phyloP scores from a whole-genome alignment of 2,888 invertebrate species.

The Spicauda simplicius region DNA sequence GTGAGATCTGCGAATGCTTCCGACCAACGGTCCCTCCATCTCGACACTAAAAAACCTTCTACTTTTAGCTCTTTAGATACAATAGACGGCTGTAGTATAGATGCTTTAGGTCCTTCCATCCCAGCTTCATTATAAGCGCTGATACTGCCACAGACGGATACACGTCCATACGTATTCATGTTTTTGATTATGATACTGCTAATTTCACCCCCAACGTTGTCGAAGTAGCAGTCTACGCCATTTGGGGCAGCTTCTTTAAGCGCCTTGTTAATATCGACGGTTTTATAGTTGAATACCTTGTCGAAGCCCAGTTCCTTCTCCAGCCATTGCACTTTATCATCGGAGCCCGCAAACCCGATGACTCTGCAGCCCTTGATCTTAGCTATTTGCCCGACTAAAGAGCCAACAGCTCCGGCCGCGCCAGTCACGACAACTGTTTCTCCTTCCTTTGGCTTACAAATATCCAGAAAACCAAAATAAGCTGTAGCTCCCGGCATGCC shows the following conservation, averaged over 20 bases:
- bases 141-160: slow-evolving; percentile 87
- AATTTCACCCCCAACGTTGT: slow-evolving; percentile 89
- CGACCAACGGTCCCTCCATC: slow-evolving; percentile 77
- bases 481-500: slow-evolving; percentile 89
- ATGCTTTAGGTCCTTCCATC: slow-evolving; percentile 48
- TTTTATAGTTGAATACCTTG: slow-evolving; percentile 90
- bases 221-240: slow-evolving; percentile 90
- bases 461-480: slow-evolving; percentile 87
- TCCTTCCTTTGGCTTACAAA: slow-evolving; percentile 87
- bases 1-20: slow-evolving; percentile 83
- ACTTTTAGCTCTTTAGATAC: slow-evolving; percentile 81
- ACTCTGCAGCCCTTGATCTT: slow-evolving; percentile 85
- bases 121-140: slow-evolving; percentile 81
- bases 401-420: slow-evolving; percentile 89
- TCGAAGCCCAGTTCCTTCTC: slow-evolving; percentile 87
- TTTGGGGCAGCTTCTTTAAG: slow-evolving; percentile 87
- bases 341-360: slow-evolving; percentile 88
- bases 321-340: slow-evolving; percentile 88
- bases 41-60: slow-evolving; percentile 79
- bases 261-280: slow-evolving; percentile 75
- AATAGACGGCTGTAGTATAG: slow-evolving; percentile 76
- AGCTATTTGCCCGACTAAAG: slow-evolving; percentile 89
- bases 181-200: slow-evolving; percentile 83
- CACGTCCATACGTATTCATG: slow-evolving; percentile 86
- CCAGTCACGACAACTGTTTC: slow-evolving; percentile 88